Base-by-base conservation (phyloP, 2,113 vertebrate species). In the Macroglossus sobrinus region DNA sequence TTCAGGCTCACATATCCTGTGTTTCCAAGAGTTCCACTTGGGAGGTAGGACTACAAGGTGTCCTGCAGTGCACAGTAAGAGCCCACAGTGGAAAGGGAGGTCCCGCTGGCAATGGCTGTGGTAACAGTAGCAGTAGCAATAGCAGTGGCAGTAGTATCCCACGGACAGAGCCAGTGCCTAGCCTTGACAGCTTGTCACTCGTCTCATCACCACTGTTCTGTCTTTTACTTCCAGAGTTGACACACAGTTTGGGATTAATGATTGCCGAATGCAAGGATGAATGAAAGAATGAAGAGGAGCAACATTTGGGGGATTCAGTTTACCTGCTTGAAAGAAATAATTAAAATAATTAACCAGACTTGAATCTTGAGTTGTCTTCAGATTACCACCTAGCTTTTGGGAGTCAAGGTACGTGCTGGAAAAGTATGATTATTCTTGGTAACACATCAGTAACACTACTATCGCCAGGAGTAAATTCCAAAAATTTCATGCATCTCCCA, bases 271-370 rank as follows among this genome's bases (percentile, higher is more conserved):
- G 14, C n/a, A 63, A 79, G 66, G 47, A 16, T 30, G 38, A 71
- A 43, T 19, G 47, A 75, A 22, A 40, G 35, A 78, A 81, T 5
- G 63, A 94, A 50, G 0, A 61, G 38, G 72, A 84, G 66, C 53
- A n/a, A 38, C 26, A 61, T 74, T 86, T 47, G 7, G 40, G 74
- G 50, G 28, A 71, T 72, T 55, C 1, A 2, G 43, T 47, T 69
- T 40, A 93, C 13, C 59, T 85, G 8, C 84, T 43, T 81, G 35
- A 78, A 93, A 66, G 35, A 82, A 81, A 82, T 15, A 74, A 78
- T 72, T 22, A 45, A 35, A 61, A 84, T 50, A 19, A 80, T 45
- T 19, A 72, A 68, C 14, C 40, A 63, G n/a, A 40, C 55, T n/a
- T 33, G 45, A n/a, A 38, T 33, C 33, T 66, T 84, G 75, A 57